Evolutionary conservation across 2,888 invertebrate genomes (phyloP).

Genomic region (Protonemura montana): DNA sequence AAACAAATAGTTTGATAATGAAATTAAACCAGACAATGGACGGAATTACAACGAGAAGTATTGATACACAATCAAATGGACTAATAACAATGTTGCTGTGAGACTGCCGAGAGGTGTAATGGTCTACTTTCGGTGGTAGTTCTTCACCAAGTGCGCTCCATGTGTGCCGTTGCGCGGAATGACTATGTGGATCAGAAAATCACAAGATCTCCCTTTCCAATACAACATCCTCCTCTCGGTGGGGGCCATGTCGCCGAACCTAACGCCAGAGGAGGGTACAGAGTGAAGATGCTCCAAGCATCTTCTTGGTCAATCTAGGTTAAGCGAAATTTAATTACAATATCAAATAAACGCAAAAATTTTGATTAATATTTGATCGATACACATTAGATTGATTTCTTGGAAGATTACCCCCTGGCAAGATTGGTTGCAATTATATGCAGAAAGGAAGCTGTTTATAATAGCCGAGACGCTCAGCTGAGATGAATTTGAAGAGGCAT

Average conservation of each 20-base stretch:
- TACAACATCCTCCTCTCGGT: background rate
- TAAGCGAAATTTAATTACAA: conserved; percentile 12
- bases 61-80: background rate
- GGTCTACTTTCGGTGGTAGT: background rate
- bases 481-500: background rate
- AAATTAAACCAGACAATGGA: background rate
- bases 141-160: background rate
- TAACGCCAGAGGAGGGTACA: background rate
- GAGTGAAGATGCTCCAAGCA: background rate
- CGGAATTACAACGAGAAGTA: background rate
- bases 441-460: background rate
- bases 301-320: background rate
- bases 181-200: conserved; percentile 12
- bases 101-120: background rate
- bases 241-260: background rate
- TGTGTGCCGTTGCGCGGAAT: background rate
- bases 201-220: conserved; percentile 12
- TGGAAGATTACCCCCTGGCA: background rate
- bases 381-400: background rate
- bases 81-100: background rate
- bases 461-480: background rate
- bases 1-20: background rate
- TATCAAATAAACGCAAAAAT: background rate
- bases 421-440: background rate
- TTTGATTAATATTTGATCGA: background rate